Evolutionary conservation across 2,888 invertebrate genomes (phyloP), one percentile per base, ranked within the genome.

Genomic region (Epistrophe grossulariae): DNA sequence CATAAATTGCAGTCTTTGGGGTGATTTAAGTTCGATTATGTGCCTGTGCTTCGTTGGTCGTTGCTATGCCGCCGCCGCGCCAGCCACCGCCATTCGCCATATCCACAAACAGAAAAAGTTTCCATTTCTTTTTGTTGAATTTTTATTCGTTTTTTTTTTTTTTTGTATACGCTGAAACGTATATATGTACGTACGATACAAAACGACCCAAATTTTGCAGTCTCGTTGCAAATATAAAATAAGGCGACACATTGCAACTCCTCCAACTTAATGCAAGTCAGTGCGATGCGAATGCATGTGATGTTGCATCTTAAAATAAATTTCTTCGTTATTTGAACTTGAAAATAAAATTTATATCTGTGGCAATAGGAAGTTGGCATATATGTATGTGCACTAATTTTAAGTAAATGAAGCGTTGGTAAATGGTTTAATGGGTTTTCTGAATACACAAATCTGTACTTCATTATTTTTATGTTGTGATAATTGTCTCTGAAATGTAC

Each of bases 241-340:
- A 55, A 66, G 43, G 57, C 17, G 45, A 31, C 55, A 52, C 70
- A 55, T 57, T n/a, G 13, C 43, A 76, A 84, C 70, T 80, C 66
- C 80, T 71, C 57, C 43, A 55, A 71, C 17, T n/a, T n/a, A 79
- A 40, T 15, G 17, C 19, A 66, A n/a, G 35, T n/a, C 60, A 60
- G 17, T 15, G 38, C 13, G 24, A 24, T 24, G 24, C 1, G 24
- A 60, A 15, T 28, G 60, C 52, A 6, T 55, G 68, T 64, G 60
- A 45, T 62, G 66, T 10, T 60, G 59, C 24, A 66, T 82, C 78
- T 85, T 82, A 62, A 85, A 82, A 85, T 82, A 85, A 78, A 82
- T 78, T 78, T 74, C 82, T 62, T 74, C 82, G 57, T 82, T 71
- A 45, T 78, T 78, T 85, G 85, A 85, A 85, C 85, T 85, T 85